phyloP scores from a whole-genome alignment of 2,797 vertebrate genomes.

The Liasis olivaceus region DNA sequence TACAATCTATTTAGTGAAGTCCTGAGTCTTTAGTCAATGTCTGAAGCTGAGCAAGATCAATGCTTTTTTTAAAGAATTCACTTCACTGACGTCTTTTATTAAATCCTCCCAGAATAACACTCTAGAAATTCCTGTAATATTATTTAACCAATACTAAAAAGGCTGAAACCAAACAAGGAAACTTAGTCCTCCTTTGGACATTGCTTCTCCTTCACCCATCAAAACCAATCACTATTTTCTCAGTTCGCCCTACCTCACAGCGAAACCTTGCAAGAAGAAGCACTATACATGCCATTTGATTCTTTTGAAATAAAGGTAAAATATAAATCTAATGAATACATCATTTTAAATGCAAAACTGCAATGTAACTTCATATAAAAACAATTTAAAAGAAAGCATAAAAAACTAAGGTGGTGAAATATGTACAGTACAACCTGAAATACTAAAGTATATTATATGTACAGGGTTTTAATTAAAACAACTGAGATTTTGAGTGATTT shows the following conservation, averaged over 20 bases:
- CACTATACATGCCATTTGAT: background rate
- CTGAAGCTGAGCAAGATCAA: background rate
- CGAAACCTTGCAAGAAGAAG: background rate
- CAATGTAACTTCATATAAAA: background rate
- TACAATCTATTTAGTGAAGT: slow-evolving; percentile 20
- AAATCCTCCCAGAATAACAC: background rate
- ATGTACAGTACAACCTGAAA: background rate
- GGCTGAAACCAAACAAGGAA: background rate
- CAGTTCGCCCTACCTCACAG: background rate
- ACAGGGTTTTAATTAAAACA: background rate
- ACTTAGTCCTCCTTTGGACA: background rate
- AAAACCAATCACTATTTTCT: background rate
- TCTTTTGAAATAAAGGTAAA: background rate
- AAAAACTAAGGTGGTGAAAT: background rate
- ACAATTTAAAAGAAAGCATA: background rate
- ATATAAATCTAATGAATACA: background rate
- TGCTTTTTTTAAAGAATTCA: slow-evolving; percentile 8
- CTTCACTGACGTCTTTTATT: slow-evolving; percentile 6
- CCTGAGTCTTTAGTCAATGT: slow-evolving; percentile 14
- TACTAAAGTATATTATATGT: background rate
- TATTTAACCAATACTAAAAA: slow-evolving; percentile 16
- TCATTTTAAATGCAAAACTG: background rate
- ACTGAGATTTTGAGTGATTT: background rate
- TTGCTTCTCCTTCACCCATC: background rate
- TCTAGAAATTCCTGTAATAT: background rate